Evolutionary conservation across 2,113 vertebrate species (phyloP).

Genomic region (Cebus imitator): DNA sequence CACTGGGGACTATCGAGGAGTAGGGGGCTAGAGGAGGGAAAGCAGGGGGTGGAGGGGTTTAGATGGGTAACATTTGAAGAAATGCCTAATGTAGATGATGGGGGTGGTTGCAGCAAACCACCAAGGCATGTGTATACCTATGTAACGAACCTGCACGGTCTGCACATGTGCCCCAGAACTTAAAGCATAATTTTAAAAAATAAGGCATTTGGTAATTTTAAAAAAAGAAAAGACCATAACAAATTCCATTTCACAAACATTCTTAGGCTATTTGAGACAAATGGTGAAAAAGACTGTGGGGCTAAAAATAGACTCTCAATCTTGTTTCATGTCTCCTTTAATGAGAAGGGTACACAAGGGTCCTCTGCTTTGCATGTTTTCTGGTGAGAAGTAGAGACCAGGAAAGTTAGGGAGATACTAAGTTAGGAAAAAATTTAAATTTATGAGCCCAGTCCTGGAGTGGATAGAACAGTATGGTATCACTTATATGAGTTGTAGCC

Average conservation of each 20-base stretch:
- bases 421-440: background rate
- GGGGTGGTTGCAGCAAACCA: no score
- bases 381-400: background rate
- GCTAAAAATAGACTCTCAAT: background rate
- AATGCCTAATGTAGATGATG: no score
- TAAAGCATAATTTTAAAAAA: no score
- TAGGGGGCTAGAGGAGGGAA: no score
- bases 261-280: background rate
- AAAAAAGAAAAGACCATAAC: background rate
- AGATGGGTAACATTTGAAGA: no score
- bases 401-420: background rate
- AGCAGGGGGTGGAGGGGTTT: no score
- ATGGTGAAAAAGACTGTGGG: background rate
- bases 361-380: background rate
- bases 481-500: background rate
- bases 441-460: background rate
- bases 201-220: no score
- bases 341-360: background rate
- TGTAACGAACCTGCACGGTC: no score
- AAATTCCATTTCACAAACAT: background rate
- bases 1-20: no score
- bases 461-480: background rate
- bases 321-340: background rate
- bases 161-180: no score
- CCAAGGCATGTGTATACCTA: no score